Base-by-base conservation (phyloP, 2,113 vertebrate species). In the Aptenodytes forsteri region DNA sequence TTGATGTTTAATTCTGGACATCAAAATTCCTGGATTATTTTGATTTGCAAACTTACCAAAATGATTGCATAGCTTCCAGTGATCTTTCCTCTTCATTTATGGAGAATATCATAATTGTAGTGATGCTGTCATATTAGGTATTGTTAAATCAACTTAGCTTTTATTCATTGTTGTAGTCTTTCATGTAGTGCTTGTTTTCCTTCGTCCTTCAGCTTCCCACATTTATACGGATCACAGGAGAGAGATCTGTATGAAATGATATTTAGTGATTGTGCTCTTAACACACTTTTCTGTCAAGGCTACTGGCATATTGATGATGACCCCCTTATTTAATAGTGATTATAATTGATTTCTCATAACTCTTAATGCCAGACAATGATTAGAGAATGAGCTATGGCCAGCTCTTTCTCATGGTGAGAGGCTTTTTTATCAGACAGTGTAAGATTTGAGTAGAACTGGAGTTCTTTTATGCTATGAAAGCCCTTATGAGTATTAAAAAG, bases 261-360 rank as follows among this genome's bases (percentile, higher is more conserved):
- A 49, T 81, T 90, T 94, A 89, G 85, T 40, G 65, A 76, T 65
- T 82, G 47, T 87, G 40, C 69, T 95, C 66, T 95, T 90, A 89
- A 90, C 65, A 54, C n/a, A 52, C 22, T 82, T 95, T 84, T 84
- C 69, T 95, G 55, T 93, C 72, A 89, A 79, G 64, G 65, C 52
- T 90, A 42, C 6, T n/a, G 73, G 47, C 55, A 52, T 80, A 76
- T 58, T 92, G 83, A 75, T 93, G 64, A 78, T 54, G 83, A 94
- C 38, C 46, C 15, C n/a, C 27, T 56, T 84, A 87, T 92, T 95
- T 93, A 94, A 78, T 50, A 47, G 90, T 76, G 69, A 93, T 90
- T 95, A 82, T 84, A 94, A 95, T 84, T 87, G 89, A 97, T 97
- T 90, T 86, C 67, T 92, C 47, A 49, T 91, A 79, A 79, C 61